Percentiles rank a stretch among this genome's conserved stretches.
These are phyloP conservation scores for Microctenopoma stevenorrisi DNA, from an alignment of 2,797 vertebrate genomes.

Conservation along the genomic window DNA sequence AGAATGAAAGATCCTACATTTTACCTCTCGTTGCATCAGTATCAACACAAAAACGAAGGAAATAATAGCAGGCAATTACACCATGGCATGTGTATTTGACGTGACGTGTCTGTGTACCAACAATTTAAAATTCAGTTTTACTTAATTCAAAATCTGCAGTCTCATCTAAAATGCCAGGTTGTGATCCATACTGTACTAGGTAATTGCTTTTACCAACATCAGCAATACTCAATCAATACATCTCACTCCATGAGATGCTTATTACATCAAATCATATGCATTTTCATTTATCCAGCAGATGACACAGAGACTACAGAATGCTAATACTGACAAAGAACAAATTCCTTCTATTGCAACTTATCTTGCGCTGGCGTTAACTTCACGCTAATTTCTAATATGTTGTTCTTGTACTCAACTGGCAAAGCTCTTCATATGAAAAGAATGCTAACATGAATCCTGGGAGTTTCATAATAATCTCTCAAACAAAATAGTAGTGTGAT, in stretches of 20 bases:
- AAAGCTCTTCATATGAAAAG: not conserved
- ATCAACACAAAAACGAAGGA: too few species aligned
- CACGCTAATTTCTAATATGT: slow-evolving; percentile 37
- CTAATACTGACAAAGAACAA: slow-evolving; percentile 62
- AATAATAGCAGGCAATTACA: too few species aligned
- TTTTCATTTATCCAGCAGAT: slow-evolving; percentile 54
- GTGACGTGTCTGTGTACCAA: not conserved
- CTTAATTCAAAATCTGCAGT: slow-evolving; percentile 35
- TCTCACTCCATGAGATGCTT: slow-evolving; percentile 46
- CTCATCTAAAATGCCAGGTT: slow-evolving; percentile 33
- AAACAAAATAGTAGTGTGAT: not conserved
- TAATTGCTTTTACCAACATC: slow-evolving; percentile 70
- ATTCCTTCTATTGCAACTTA: slow-evolving; percentile 43
- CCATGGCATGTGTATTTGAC: too few species aligned
- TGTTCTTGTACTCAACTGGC: slow-evolving; percentile 25
- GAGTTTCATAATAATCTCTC: not conserved
- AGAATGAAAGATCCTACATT: too few species aligned
- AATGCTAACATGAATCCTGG: slow-evolving; percentile 21
- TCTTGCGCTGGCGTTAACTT: slow-evolving; percentile 46
- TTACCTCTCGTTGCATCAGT: too few species aligned
- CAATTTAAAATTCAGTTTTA: not conserved
- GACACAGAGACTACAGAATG: slow-evolving; percentile 51
- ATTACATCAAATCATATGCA: slow-evolving; percentile 53
- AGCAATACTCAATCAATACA: slow-evolving; percentile 68
- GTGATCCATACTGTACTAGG: slow-evolving; percentile 55